A percentile compares a stretch with the other conserved stretches of the same genome.
phyloP scores from a whole-genome alignment of 64 coral and sea anemone genomes.

The Cladopsammia gracilis region DNA sequence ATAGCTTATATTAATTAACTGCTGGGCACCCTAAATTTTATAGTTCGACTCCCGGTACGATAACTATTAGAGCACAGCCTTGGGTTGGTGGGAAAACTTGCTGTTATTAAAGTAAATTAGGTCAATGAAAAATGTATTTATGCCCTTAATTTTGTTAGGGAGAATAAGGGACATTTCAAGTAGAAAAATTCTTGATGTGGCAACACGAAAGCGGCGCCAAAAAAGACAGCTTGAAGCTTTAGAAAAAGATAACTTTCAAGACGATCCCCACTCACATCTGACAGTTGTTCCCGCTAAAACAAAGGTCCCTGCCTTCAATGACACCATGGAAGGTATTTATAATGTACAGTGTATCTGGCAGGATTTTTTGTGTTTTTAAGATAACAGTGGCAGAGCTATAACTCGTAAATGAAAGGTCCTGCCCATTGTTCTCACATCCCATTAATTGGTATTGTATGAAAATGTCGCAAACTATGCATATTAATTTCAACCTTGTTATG shows the following conservation, averaged over 20 bases:
- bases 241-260: constrained; percentile 94
- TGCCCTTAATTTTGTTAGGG: constrained; percentile 15
- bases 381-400: neutral
- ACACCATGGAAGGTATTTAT: constrained; percentile 92
- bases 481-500: too few species aligned
- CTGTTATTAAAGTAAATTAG: too few species aligned
- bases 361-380: neutral
- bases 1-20: too few species aligned
- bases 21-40: too few species aligned
- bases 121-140: too few species aligned
- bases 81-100: too few species aligned
- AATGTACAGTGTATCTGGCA: neutral
- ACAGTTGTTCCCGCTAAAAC: constrained; percentile 79
- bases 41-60: too few species aligned
- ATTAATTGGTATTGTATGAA: too few species aligned
- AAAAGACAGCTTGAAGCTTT: constrained; percentile 89
- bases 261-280: constrained; percentile 89
- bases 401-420: too few species aligned
- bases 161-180: constrained; percentile 86
- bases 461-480: too few species aligned
- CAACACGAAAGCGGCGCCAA: constrained; percentile 83
- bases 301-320: constrained; percentile 91
- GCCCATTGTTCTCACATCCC: too few species aligned
- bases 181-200: constrained; percentile 73
- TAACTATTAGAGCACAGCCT: too few species aligned